Conservation (phyloP, 2,888 invertebrate species). For the Latrodectus hesperus region DNA sequence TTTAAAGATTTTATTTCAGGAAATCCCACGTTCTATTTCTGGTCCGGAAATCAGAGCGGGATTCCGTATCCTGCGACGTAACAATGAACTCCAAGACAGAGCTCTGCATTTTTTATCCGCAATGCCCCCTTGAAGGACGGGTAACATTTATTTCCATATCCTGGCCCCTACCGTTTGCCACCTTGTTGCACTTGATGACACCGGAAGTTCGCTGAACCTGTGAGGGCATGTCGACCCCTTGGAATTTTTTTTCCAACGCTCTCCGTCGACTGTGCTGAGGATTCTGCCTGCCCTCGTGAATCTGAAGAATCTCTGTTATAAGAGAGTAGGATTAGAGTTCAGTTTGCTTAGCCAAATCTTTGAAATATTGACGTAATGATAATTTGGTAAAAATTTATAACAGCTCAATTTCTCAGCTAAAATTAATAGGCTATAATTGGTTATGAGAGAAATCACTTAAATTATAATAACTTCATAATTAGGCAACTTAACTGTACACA, state of each 20-base stretch:
- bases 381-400: too few relatives aligned
- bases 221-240: slow-evolving; percentile 35
- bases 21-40: slow-evolving; percentile 68
- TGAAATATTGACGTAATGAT: too few relatives aligned
- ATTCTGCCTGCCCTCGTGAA: background rate
- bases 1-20: slow-evolving; percentile 24
- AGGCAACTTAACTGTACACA: too few relatives aligned
- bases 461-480: too few relatives aligned
- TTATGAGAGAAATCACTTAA: too few relatives aligned
- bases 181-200: slow-evolving; percentile 48
- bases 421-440: too few relatives aligned
- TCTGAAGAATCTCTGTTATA: too few relatives aligned
- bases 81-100: slow-evolving; percentile 38
- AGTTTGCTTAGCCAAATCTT: too few relatives aligned
- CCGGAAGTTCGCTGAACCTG: slow-evolving; percentile 62
- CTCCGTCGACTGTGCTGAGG: background rate
- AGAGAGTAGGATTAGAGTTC: too few relatives aligned
- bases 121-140: slow-evolving; percentile 14
- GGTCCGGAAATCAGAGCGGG: slow-evolving; percentile 42
- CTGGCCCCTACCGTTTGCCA: background rate
- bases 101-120: slow-evolving; percentile 22
- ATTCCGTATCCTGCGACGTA: slow-evolving; percentile 29
- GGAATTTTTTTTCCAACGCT: background rate
- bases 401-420: too few relatives aligned
- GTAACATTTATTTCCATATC: background rate